Base-by-base conservation (phyloP, 2,113 vertebrate genomes). In the Todiramphus saurophagus region DNA sequence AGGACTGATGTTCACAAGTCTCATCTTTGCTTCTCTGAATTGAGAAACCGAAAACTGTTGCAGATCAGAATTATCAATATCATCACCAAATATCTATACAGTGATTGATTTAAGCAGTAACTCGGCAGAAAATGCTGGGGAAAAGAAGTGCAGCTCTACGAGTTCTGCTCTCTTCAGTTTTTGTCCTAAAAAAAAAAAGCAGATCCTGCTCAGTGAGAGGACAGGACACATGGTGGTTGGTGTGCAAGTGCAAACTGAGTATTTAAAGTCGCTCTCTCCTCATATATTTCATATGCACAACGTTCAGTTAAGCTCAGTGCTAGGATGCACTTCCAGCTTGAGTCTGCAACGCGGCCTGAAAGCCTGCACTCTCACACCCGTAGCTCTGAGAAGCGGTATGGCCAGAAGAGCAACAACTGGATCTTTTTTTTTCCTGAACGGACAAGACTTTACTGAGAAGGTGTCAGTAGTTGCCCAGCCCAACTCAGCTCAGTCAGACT, bases 261-360 rank as follows among this genome's bases (percentile, higher is more conserved):
- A 89, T 50, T 20, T 67, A 9, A 93, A 82, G 19, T 14, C 24
- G 44, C 4, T n/a, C 24, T 72, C 53, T 58, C 23, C 7, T 79
- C 31, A 13, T 0, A 0, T 10, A 28, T 80, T 70, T 63, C 4
- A 0, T 17, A 89, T 76, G n/a, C 24, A 9, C 2, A 62, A 62
- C 1, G 37, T 53, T 72, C 44, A 67, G 5, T 64, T n/a, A 72
- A 11, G 18, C 30, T 81, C 60, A 60, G 62, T 67, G n/a, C 48
- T 72, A 56, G 19, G 27, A 73, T 41, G 35, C 7, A 55, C 16
- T 66, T 88, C 37, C 33, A 25, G 28, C 37, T 7, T 18, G 44
- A 62, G 25, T 28, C 4, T 67, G 14, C 84, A 87, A 66, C 5
- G 51, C 7, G 39, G 23, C 13, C 35, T 70, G 10, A 28, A 58